Evolutionary conservation across 2,113 vertebrate species (phyloP).

Genomic region (Amblyopsis rosae): DNA sequence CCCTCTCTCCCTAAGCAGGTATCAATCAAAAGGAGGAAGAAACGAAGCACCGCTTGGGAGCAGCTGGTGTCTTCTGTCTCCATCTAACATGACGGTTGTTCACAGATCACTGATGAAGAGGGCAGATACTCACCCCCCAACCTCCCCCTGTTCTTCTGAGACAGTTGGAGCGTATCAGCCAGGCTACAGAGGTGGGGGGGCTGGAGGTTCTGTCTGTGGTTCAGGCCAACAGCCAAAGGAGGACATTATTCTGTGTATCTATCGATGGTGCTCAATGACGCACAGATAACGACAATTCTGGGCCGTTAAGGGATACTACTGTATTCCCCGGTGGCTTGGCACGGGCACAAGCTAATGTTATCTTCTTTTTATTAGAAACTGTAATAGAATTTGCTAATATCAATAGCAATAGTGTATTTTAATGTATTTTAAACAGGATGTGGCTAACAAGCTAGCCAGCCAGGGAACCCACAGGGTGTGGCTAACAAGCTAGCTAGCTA

Average conservation of each 20-base stretch:
- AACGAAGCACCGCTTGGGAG: too few relatives aligned
- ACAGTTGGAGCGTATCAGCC: slow-evolving; percentile 25
- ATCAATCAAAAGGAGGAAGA: too few relatives aligned
- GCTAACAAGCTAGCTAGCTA: too few relatives aligned
- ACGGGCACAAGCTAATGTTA: not conserved
- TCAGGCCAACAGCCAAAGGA: not conserved
- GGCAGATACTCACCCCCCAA: not conserved
- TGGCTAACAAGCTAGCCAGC: too few relatives aligned
- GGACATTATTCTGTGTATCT: slow-evolving; percentile 7
- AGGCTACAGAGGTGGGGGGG: not conserved
- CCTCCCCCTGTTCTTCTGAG: slow-evolving; percentile 19
- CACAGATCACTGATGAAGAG: too few relatives aligned
- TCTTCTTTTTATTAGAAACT: not conserved
- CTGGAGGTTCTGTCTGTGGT: slow-evolving; percentile 4
- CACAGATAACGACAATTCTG: slow-evolving; percentile 25
- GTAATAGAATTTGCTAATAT: too few relatives aligned
- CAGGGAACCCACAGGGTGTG: too few relatives aligned
- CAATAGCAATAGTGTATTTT: too few relatives aligned
- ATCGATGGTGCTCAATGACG: slow-evolving; percentile 18
- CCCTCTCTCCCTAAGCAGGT: too few relatives aligned
- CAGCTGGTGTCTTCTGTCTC: too few relatives aligned
- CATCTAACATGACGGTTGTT: too few relatives aligned
- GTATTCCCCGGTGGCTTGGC: not conserved
- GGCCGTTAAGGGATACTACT: not conserved
- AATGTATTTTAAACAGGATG: too few relatives aligned